Evolutionary conservation across 35 echinoderm and acorn worm genomes (phyloP).

Genomic region (Amphiura filiformis): DNA sequence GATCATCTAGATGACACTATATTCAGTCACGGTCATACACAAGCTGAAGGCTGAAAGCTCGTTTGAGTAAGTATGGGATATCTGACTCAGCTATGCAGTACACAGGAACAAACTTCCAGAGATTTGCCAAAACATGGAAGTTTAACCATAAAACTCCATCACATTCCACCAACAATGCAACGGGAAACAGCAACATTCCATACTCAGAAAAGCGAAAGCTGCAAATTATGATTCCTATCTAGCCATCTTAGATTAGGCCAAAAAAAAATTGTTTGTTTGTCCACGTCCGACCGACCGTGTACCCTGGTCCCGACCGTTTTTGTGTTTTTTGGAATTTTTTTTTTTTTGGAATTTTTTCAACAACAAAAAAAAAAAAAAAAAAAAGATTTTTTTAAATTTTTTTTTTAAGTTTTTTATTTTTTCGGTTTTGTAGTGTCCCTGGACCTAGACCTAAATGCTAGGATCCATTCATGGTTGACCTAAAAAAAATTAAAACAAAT

Average conservation of each 20-base stretch:
- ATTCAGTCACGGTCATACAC: conserved; percentile 25
- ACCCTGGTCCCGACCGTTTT: too few species aligned
- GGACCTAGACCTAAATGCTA: too few species aligned
- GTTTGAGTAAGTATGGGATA: conserved; percentile 32
- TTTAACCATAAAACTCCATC: not conserved
- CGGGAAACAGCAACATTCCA: not conserved
- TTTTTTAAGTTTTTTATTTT: too few species aligned
- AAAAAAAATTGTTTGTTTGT: too few species aligned
- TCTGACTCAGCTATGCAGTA: conserved; percentile 5
- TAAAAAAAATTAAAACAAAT: too few species aligned
- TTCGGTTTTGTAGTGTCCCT: too few species aligned
- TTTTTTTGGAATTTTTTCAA: too few species aligned
- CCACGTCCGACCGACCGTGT: too few species aligned
- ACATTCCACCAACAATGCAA: not conserved
- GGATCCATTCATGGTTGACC: too few species aligned
- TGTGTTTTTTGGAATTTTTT: too few species aligned
- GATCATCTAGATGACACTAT: conserved; percentile 28
- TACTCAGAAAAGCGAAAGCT: not conserved
- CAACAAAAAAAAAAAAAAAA: too few species aligned
- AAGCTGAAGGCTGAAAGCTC: conserved; percentile 31
- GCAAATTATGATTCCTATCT: not conserved
- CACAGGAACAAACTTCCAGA: not conserved
- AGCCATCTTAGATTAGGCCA: conserved; percentile 27
- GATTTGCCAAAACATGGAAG: not conserved
- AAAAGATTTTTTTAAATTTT: too few species aligned